These are phyloP conservation scores for Brachyhypopomus gauderio DNA, from an alignment of 2,113 vertebrate genomes.

Conservation along the genomic window DNA sequence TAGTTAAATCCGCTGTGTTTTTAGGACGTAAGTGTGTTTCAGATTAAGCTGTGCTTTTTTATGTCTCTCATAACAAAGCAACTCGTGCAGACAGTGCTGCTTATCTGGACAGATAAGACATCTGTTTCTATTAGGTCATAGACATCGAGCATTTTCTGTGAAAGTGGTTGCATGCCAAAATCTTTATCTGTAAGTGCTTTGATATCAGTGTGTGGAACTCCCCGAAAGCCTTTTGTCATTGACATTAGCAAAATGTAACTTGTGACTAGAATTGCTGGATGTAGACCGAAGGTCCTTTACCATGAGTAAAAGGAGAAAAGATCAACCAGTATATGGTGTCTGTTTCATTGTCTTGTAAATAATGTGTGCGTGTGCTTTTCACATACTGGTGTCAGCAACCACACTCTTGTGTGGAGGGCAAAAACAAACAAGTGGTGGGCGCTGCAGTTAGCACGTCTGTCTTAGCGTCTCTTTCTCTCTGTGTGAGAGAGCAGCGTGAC, in stretches of 20 bases:
- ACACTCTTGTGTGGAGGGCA: not conserved
- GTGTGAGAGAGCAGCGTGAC: no score
- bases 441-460: no score
- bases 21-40: no score
- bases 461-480: no score
- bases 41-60: no score
- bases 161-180: not conserved
- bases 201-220: not conserved
- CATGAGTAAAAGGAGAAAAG: no score
- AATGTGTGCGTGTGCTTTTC: not conserved
- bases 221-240: not conserved
- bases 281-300: no score
- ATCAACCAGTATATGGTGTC: no score
- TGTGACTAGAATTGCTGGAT: not conserved
- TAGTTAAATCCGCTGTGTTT: no score
- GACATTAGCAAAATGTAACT: not conserved
- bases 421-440: not conserved
- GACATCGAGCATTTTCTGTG: not conserved
- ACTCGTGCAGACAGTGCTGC: not conserved
- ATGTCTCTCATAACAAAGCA: not conserved
- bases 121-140: not conserved
- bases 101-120: not conserved
- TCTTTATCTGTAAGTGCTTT: not conserved
- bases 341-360: no score
- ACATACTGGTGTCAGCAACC: not conserved